These are phyloP conservation scores for Tenthredo notha DNA, from an alignment of 2,888 invertebrate genomes.

Conservation along the genomic window DNA sequence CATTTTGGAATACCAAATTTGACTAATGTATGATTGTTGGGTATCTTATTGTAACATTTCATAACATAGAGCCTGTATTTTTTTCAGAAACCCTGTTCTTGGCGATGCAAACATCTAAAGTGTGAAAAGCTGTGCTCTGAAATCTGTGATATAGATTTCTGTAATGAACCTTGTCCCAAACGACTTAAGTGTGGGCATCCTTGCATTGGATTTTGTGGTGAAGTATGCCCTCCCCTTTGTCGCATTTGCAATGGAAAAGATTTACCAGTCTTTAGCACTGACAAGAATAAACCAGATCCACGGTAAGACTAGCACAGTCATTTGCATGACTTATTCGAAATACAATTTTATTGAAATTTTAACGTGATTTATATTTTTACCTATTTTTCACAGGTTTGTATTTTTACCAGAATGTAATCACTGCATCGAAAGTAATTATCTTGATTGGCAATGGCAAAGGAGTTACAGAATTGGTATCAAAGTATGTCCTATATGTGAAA, in stretches of 20 bases:
- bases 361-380: neutral
- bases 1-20: neutral
- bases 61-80: neutral
- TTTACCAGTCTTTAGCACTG: slow-evolving; percentile 77
- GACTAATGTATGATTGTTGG: neutral
- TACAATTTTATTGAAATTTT: neutral
- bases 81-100: slow-evolving; percentile 77
- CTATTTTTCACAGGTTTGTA: slow-evolving; percentile 77
- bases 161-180: slow-evolving; percentile 77
- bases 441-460: slow-evolving; percentile 75
- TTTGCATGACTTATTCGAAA: neutral
- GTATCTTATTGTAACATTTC: neutral
- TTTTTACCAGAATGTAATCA: slow-evolving; percentile 80
- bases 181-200: slow-evolving; percentile 81
- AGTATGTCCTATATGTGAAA: slow-evolving; percentile 82
- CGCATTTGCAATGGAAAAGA: slow-evolving; percentile 80
- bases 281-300: slow-evolving; percentile 81
- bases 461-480: slow-evolving; percentile 70
- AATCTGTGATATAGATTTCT: slow-evolving; percentile 78
- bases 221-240: slow-evolving; percentile 84
- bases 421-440: slow-evolving; percentile 78
- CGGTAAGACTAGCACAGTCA: slow-evolving; percentile 69
- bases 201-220: slow-evolving; percentile 87
- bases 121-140: slow-evolving; percentile 80
- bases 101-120: slow-evolving; percentile 78